Evolutionary conservation across 1,140 invertebrate genomes (phyloP).

Genomic region (Drosophila sp.): DNA sequence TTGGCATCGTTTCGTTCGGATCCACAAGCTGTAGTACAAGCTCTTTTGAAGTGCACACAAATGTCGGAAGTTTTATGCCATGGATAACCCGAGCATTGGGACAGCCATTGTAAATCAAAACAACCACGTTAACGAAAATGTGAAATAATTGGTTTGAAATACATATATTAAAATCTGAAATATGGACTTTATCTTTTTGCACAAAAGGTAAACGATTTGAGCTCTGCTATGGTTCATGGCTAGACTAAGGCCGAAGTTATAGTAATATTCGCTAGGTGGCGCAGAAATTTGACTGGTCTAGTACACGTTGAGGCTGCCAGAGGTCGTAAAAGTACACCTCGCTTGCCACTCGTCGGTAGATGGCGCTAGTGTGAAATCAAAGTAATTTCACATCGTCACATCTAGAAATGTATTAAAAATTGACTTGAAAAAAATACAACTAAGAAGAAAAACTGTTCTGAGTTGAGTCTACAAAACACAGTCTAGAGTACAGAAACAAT

Average conservation of each 20-base stretch:
- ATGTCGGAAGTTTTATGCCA: not conserved
- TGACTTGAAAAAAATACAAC: constrained; percentile 51
- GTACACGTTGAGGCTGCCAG: not conserved
- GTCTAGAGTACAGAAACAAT: no score
- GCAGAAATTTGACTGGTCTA: not conserved
- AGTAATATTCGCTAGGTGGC: not conserved
- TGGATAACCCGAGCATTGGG: constrained; percentile 9
- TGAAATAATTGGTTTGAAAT: no score
- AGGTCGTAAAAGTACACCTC: no score
- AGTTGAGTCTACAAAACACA: constrained; percentile 73
- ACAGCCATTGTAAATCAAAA: not conserved
- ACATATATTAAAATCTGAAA: no score
- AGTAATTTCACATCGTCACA: no score
- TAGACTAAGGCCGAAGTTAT: not conserved
- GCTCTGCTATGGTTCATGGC: not conserved
- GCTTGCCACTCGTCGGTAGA: not conserved
- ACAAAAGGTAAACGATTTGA: no score
- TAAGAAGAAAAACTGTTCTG: constrained; percentile 28
- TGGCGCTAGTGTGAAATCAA: no score
- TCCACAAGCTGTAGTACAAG: not conserved
- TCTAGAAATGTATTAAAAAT: constrained; percentile 49
- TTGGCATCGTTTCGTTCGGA: not conserved
- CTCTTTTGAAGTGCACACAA: not conserved
- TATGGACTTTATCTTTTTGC: no score
- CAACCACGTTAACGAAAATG: no score